These are phyloP conservation scores for Heliconius erato DNA, from an alignment of 2,888 invertebrate species.

Conservation along the genomic window DNA sequence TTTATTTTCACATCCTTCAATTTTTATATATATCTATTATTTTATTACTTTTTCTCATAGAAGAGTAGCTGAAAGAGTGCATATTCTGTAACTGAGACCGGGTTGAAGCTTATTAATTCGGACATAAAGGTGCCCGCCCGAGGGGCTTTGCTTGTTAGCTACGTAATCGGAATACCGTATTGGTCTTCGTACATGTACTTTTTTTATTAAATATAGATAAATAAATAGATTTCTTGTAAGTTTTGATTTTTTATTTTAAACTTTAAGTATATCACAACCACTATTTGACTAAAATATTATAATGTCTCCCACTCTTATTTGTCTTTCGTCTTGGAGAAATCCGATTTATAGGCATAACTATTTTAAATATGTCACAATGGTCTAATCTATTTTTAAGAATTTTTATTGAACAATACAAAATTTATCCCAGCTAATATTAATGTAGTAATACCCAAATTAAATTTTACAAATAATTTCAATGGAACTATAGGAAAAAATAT, in stretches of 20 bases:
- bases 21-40: no score
- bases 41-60: not conserved
- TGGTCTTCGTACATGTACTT: not conserved
- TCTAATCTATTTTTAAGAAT: no score
- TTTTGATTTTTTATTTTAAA: no score
- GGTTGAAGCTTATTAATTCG: constrained; percentile 20
- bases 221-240: no score
- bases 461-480: not conserved
- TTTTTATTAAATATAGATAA: not conserved
- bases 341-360: no score
- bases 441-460: not conserved
- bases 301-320: not conserved
- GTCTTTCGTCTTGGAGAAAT: no score
- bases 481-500: not conserved
- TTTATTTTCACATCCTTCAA: no score
- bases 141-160: constrained; percentile 20
- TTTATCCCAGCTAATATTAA: not conserved
- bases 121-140: constrained; percentile 21
- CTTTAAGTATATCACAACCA: no score
- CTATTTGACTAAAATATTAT: not conserved
- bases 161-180: constrained; percentile 26
- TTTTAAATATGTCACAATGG: no score
- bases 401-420: no score
- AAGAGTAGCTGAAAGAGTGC: not conserved
- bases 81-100: constrained; percentile 10